Evolutionary conservation across 2,113 vertebrate species (phyloP).

Genomic region (Thalassarche chlororhynchos): DNA sequence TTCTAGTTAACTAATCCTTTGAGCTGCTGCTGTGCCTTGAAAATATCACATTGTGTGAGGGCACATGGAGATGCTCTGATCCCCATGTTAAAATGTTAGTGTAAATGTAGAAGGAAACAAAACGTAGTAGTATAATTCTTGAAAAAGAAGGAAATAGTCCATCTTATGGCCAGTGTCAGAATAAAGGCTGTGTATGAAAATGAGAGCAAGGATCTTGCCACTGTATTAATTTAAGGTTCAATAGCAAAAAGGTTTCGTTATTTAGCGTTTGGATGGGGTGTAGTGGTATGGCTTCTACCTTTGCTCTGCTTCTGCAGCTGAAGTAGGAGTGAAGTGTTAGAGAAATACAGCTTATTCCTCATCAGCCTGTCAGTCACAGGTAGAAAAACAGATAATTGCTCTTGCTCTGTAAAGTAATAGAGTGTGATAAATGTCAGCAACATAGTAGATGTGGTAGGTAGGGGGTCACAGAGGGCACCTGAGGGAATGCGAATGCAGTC

Average conservation of each 20-base stretch:
- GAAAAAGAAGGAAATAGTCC: background rate
- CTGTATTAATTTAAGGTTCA: background rate
- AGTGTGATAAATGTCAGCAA: background rate
- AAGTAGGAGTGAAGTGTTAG: background rate
- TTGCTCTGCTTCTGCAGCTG: background rate
- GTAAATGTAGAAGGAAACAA: background rate
- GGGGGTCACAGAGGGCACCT: rapidly evolving
- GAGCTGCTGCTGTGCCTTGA: background rate
- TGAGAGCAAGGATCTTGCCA: background rate
- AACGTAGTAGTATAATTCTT: background rate
- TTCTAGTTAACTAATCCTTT: background rate
- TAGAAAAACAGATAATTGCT: background rate
- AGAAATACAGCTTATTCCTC: background rate
- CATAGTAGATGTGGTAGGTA: background rate
- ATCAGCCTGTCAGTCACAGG: background rate
- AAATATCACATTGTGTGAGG: background rate
- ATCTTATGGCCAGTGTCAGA: background rate
- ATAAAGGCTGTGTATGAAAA: background rate
- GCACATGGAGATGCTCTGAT: background rate
- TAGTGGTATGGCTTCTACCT: background rate
- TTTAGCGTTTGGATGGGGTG: background rate
- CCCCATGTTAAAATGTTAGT: background rate
- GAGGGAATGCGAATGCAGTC: rapidly evolving
- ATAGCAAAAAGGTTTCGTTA: background rate
- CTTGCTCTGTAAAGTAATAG: background rate